phyloP scores from a whole-genome alignment of 2,797 vertebrate species.

The Falco columbarius region DNA sequence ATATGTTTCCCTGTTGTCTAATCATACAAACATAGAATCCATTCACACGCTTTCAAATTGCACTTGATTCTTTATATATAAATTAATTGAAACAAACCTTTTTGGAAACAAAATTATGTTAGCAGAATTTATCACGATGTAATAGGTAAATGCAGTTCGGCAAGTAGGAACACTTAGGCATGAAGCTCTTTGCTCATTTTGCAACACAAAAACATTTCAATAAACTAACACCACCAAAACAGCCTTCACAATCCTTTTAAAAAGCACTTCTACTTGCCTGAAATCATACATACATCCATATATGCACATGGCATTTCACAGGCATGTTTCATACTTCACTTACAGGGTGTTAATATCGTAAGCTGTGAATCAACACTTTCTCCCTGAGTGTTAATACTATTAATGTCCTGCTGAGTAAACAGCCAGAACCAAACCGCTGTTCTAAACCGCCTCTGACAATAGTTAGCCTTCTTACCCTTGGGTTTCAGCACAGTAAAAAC shows the following conservation, averaged over 20 bases:
- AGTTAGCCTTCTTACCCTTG: neutral
- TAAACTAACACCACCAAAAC: neutral
- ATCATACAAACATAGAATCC: neutral
- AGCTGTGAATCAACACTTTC: slow-evolving; percentile 66
- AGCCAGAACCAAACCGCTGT: neutral
- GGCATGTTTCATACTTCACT: slow-evolving; percentile 41
- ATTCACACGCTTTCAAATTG: neutral
- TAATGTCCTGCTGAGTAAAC: slow-evolving; percentile 62
- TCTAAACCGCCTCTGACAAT: neutral
- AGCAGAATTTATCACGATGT: neutral
- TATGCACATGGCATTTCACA: slow-evolving; percentile 41
- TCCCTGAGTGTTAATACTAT: slow-evolving; percentile 65
- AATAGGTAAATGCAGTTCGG: neutral
- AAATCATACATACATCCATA: neutral
- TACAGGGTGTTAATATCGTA: slow-evolving; percentile 49
- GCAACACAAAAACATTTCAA: neutral
- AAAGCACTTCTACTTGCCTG: slow-evolving; percentile 28
- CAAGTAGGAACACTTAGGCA: neutral
- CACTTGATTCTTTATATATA: neutral
- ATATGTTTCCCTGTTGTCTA: neutral
- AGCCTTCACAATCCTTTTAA: neutral
- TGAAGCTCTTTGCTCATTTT: neutral
- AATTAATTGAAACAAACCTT: neutral
- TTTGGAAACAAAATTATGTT: neutral
- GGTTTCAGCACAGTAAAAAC: neutral